These are phyloP conservation scores for Craterocephalus amniculus DNA, from an alignment of 2,797 vertebrate genomes.

Conservation along the genomic window DNA sequence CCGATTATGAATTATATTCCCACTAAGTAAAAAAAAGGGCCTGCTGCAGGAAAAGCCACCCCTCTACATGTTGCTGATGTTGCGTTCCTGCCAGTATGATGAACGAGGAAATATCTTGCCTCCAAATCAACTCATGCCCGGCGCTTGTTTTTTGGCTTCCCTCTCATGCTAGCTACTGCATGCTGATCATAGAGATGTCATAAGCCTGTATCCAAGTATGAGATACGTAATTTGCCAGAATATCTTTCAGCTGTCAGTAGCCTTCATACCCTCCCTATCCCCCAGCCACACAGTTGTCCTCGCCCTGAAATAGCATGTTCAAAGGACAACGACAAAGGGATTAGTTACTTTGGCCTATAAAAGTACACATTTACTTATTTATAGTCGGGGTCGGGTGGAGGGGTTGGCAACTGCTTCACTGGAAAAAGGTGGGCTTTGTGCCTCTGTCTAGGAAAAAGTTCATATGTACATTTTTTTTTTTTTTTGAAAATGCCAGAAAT, in stretches of 20 bases:
- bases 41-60: slow-evolving; percentile 30
- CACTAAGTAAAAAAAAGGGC: slow-evolving; percentile 5
- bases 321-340: slow-evolving; percentile 91
- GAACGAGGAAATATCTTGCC: slow-evolving; percentile 58
- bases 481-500: slow-evolving; percentile 8
- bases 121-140: slow-evolving; percentile 56
- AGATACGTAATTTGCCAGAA: slow-evolving; percentile 80
- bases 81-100: slow-evolving; percentile 65
- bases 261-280: slow-evolving; percentile 81
- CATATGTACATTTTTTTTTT: neutral
- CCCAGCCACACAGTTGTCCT: slow-evolving; percentile 84
- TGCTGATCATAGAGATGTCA: slow-evolving; percentile 81
- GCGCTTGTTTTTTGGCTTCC: slow-evolving; percentile 65
- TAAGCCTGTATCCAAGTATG: slow-evolving; percentile 74
- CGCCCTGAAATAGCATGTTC: slow-evolving; percentile 89
- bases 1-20: slow-evolving; percentile 48
- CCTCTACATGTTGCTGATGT: slow-evolving; percentile 55
- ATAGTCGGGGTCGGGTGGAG: slow-evolving; percentile 73
- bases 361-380: slow-evolving; percentile 85
- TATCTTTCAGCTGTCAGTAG: slow-evolving; percentile 91
- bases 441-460: slow-evolving; percentile 12
- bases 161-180: slow-evolving; percentile 51
- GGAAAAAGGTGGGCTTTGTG: slow-evolving; percentile 13
- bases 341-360: slow-evolving; percentile 85
- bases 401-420: slow-evolving; percentile 67